These are phyloP conservation scores for Neopelma chrysocephalum DNA, from an alignment of 2,797 vertebrate species.

Conservation along the genomic window DNA sequence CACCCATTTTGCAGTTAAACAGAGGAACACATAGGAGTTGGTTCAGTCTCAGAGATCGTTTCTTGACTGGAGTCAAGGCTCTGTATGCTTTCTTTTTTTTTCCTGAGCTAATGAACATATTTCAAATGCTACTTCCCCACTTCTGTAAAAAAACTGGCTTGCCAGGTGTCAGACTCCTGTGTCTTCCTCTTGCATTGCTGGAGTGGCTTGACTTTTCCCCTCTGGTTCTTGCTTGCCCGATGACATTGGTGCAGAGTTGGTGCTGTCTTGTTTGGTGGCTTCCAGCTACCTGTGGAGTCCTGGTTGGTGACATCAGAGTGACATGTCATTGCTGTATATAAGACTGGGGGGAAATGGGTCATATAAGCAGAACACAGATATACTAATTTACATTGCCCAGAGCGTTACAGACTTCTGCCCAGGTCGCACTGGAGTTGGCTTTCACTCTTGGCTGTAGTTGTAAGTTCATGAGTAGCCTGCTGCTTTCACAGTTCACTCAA, in stretches of 20 bases:
- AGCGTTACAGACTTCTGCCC: rapidly evolving
- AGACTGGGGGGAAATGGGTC: neutral
- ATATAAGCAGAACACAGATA: neutral
- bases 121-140: neutral
- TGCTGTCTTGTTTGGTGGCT: neutral
- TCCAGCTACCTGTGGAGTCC: neutral
- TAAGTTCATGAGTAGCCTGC: neutral
- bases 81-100: neutral
- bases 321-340: neutral
- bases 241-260: rapidly evolving
- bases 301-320: neutral
- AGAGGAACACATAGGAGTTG: neutral
- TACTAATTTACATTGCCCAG: neutral
- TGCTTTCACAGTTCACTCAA: neutral
- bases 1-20: neutral
- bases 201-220: neutral
- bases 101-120: neutral
- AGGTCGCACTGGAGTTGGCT: neutral
- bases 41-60: neutral
- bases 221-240: neutral
- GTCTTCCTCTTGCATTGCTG: neutral
- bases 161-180: neutral
- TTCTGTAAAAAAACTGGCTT: neutral
- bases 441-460: neutral
- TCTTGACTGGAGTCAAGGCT: neutral